A percentile compares a stretch with the other conserved stretches of the same genome.
Evolutionary conservation across 2,113 vertebrate genomes (phyloP).

Genomic region (Gnathonemus echidnorhynchus): DNA sequence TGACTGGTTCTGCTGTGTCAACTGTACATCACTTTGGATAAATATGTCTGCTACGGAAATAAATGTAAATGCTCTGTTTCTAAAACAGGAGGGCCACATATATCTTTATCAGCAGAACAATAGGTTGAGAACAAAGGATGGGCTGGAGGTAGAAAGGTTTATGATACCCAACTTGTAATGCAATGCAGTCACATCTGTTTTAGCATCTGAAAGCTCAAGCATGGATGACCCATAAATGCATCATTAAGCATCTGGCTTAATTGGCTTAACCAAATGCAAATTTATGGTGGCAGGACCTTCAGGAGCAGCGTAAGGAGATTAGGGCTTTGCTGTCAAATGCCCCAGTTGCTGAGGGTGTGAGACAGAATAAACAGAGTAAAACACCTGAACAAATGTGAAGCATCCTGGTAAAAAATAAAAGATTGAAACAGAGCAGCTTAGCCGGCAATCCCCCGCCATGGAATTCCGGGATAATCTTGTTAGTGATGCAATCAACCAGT

Average conservation of each 20-base stretch:
- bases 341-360: not conserved
- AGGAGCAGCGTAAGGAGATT: not conserved
- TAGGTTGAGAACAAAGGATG: not conserved
- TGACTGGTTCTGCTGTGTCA: not conserved
- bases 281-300: not conserved
- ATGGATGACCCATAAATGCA: not conserved
- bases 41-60: not conserved
- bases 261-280: not conserved
- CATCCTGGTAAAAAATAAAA: not conserved
- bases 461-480: constrained; percentile 70
- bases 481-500: constrained; percentile 66
- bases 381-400: not conserved
- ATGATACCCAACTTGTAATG: not conserved
- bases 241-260: not conserved
- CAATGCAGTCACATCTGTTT: not conserved
- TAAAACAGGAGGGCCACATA: not conserved
- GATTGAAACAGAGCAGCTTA: constrained; percentile 30
- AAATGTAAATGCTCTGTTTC: too few species aligned
- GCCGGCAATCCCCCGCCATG: constrained; percentile 70
- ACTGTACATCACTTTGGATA: not conserved
- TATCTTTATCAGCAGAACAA: not conserved
- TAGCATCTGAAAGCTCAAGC: not conserved
- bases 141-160: not conserved
- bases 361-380: not conserved
- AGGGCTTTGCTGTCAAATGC: not conserved